These are phyloP conservation scores for Coleophora flavipennella DNA, from an alignment of 2,888 invertebrate genomes.

Conservation along the genomic window DNA sequence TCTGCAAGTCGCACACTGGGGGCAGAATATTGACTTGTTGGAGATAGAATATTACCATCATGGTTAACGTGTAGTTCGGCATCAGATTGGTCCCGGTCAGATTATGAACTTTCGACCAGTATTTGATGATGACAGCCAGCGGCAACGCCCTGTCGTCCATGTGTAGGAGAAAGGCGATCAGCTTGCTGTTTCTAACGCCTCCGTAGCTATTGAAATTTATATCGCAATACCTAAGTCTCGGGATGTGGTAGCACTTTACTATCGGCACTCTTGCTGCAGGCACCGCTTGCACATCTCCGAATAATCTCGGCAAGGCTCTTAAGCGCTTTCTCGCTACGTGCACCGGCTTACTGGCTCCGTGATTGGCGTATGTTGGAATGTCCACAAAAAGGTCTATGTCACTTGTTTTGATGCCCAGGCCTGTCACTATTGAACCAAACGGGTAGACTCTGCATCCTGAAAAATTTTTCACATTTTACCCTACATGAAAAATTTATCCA, in stretches of 20 bases:
- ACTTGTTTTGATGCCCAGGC: constrained; percentile 77
- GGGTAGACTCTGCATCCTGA: constrained; percentile 53
- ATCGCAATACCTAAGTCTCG: constrained; percentile 77
- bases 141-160: constrained; percentile 68
- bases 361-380: constrained; percentile 31
- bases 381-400: constrained; percentile 81
- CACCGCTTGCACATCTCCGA: constrained; percentile 73
- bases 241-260: constrained; percentile 77
- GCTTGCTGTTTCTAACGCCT: constrained; percentile 77
- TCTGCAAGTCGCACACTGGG: constrained; percentile 54
- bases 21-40: constrained; percentile 73
- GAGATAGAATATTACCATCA: constrained; percentile 77
- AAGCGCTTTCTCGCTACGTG: constrained; percentile 44
- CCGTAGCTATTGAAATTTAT: constrained; percentile 78
- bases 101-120: constrained; percentile 76
- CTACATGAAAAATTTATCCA: too few species aligned
- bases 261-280: constrained; percentile 82
- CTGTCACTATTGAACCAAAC: constrained; percentile 83
- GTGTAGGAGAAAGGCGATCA: constrained; percentile 69
- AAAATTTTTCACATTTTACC: too few species aligned
- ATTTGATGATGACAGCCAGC: constrained; percentile 75
- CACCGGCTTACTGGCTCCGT: constrained; percentile 16
- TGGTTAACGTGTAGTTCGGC: constrained; percentile 75
- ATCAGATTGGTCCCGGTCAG: constrained; percentile 55
- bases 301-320: constrained; percentile 34